These are phyloP conservation scores for Acrossocheilus fasciatus DNA, from an alignment of 2,797 vertebrate genomes.

Conservation along the genomic window DNA sequence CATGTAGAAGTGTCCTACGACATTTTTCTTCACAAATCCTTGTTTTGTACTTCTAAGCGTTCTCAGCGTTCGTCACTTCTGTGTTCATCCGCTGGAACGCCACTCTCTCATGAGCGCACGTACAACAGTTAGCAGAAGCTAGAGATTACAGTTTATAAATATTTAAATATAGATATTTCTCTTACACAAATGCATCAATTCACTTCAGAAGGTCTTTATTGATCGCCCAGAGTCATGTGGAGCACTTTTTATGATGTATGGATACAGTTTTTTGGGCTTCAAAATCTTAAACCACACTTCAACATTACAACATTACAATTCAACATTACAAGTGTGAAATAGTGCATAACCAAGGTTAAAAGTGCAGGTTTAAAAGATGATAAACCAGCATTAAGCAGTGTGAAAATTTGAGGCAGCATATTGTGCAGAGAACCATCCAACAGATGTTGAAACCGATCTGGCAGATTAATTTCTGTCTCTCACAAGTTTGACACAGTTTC, in stretches of 20 bases:
- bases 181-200: too few species aligned
- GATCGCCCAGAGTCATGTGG: too few species aligned
- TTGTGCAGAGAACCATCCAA: neutral
- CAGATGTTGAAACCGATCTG: conserved; percentile 26
- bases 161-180: too few species aligned
- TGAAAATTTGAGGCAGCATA: neutral
- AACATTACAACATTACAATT: neutral
- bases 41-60: too few species aligned
- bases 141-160: too few species aligned
- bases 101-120: too few species aligned
- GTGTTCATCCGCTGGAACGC: neutral
- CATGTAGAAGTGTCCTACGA: too few species aligned
- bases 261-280: too few species aligned
- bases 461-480: conserved; percentile 21
- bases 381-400: neutral
- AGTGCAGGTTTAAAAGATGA: neutral
- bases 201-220: too few species aligned
- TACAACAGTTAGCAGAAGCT: neutral
- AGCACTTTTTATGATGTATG: too few species aligned
- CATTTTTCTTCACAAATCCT: too few species aligned
- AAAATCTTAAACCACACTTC: neutral
- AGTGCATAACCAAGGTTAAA: neutral
- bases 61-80: too few species aligned
- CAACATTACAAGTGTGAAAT: neutral
- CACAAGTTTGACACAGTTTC: conserved; percentile 13